phyloP scores from a whole-genome alignment of 2,888 invertebrate species.

The Agonopterix alstromeriana region DNA sequence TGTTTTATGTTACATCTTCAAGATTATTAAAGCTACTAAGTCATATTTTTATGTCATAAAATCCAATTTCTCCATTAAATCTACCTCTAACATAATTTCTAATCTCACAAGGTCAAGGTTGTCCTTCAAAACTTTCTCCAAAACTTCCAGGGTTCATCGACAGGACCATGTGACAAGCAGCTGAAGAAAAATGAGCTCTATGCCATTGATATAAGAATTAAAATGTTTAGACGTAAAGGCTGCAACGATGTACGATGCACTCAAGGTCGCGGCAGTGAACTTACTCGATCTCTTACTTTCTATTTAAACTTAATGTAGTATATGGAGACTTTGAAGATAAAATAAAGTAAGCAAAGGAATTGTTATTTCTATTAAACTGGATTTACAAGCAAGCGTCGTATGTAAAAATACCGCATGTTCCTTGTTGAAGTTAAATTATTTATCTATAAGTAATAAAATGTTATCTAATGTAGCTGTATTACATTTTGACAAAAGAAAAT shows the following conservation, averaged over 20 bases:
- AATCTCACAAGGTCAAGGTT: slow-evolving; percentile 16
- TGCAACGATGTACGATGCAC: background rate
- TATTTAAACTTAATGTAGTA: slow-evolving; percentile 42
- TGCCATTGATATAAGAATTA: no score
- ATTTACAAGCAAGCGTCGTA: no score
- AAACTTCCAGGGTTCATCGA: slow-evolving; percentile 9
- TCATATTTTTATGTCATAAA: background rate
- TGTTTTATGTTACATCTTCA: no score
- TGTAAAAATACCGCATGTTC: no score
- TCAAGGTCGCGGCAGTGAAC: slow-evolving; percentile 56
- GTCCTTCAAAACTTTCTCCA: slow-evolving; percentile 20
- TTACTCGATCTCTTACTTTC: slow-evolving; percentile 49
- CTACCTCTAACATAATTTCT: background rate
- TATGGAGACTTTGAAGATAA: slow-evolving; percentile 15
- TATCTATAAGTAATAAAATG: no score
- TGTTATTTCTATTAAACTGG: no score
- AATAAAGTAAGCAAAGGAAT: background rate
- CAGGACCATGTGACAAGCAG: background rate
- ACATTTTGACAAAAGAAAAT: no score
- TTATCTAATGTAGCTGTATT: no score
- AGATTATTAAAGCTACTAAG: no score
- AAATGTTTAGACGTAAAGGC: background rate
- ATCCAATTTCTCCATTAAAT: background rate
- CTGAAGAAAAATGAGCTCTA: no score
- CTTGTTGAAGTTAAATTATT: no score